Conservation (phyloP, 2,113 vertebrate species). For the Tonatia bakeri region DNA sequence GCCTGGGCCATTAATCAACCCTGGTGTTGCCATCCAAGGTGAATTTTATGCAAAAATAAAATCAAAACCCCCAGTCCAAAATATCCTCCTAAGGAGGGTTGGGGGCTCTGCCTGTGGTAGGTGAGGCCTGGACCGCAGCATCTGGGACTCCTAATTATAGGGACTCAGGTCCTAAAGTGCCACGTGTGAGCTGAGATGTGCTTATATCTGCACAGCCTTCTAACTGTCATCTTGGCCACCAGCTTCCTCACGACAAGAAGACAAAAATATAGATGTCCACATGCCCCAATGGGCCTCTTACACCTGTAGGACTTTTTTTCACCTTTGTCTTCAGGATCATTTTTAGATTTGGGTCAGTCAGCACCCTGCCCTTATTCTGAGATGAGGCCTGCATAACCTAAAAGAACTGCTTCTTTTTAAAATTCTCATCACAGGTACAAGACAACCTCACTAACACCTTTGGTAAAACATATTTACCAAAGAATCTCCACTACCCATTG, state of each 20-base stretch:
- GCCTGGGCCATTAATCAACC: slow-evolving; percentile 75
- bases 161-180: neutral
- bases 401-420: neutral
- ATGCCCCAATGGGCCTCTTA: neutral
- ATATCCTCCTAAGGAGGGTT: slow-evolving; percentile 64
- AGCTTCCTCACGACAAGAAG: slow-evolving; percentile 40
- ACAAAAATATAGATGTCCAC: slow-evolving; percentile 54
- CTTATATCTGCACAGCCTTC: neutral
- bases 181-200: neutral
- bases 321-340: neutral
- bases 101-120: slow-evolving; percentile 55
- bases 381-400: fast-evolving
- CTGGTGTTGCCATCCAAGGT: slow-evolving; percentile 62
- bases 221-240: slow-evolving; percentile 69
- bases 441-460: neutral
- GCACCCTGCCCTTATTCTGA: fast-evolving
- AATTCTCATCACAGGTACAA: neutral
- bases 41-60: slow-evolving; percentile 72
- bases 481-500: neutral
- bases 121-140: slow-evolving; percentile 54
- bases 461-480: no score
- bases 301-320: neutral
- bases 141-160: slow-evolving; percentile 77
- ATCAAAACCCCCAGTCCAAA: slow-evolving; percentile 69
- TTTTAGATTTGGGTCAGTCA: neutral